Evolutionary conservation across 2,797 vertebrate species (phyloP), one percentile per base, ranked within the genome.

Genomic region (Urophycis tenuis): DNA sequence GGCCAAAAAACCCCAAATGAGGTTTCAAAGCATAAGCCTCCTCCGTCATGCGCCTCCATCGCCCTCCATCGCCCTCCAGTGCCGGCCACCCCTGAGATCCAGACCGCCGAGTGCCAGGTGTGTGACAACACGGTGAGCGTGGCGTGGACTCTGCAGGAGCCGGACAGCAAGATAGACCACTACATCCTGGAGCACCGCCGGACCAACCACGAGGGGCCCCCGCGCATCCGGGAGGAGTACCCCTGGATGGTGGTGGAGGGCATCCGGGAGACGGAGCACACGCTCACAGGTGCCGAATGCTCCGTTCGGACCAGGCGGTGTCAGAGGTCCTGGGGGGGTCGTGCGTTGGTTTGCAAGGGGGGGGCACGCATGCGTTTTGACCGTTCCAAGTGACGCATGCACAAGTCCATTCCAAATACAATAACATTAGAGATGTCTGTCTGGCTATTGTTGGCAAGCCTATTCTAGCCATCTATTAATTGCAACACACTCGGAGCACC

Each of bases 191-290:
- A 98, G 76, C 91, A 98, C 32, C 94, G 96, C 11, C 91, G 92
- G 71, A 98, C 95, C 64, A 97, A 99, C 89, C 96, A 97, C 0
- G 95, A 97, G 85, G 96, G 97, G 0, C 94, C 95, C 0, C 96
- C 96, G 0, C 95, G 96, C 0, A 92, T 95, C 89, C 93, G 95
- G 53, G 97, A 99, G 88, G 96, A 98, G 67, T 95, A 97, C 80
- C 96, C 97, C 81, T 98, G 97, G 97, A 98, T 98, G 96, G 96
- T 98, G 76, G 81, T 96, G 3, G 97, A 99, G 90, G 96, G 96
- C 69, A 96, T 99, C 78, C 92, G 92, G 73, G 92, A 93, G 85
- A 93, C 83, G 0, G 96, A 98, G 82, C 91, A 94, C 88, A 97
- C 93, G 0, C 91, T 98, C 30, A 95, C 89, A 0, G 95, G 97